Conservation (phyloP, 2,113 vertebrate species). For the Bucco capensis region DNA sequence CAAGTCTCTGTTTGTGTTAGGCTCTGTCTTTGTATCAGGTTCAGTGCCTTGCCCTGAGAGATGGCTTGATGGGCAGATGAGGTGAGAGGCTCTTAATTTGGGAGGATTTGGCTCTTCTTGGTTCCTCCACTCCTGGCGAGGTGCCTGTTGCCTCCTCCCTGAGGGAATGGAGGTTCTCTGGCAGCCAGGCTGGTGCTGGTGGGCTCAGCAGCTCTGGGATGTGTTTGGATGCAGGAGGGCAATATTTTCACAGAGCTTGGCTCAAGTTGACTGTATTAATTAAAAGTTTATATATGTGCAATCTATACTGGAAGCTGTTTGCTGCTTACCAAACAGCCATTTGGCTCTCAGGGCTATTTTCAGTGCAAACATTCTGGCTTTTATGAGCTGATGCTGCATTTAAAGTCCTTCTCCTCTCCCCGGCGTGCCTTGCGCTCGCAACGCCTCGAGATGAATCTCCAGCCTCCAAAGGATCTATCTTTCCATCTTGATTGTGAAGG, state of each 20-base stretch:
- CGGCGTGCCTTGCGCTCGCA: neutral
- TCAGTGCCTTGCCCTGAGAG: neutral
- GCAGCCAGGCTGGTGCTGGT: neutral
- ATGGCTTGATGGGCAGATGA: neutral
- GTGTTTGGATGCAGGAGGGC: neutral
- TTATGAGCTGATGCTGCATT: neutral
- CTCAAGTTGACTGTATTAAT: neutral
- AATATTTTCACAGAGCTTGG: neutral
- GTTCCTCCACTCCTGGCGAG: neutral
- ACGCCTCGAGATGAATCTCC: neutral
- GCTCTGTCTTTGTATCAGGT: neutral
- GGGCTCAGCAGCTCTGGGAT: neutral
- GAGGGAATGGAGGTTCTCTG: neutral
- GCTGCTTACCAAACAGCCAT: neutral
- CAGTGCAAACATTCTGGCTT: neutral
- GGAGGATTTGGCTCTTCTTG: fast-evolving
- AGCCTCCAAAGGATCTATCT: conserved; percentile 14
- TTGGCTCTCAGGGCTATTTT: neutral
- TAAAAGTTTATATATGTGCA: neutral
- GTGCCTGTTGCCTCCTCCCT: neutral
- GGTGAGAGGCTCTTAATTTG: neutral
- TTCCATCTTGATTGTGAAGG: conserved; percentile 42
- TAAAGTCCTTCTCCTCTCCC: neutral
- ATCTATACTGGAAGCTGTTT: neutral
- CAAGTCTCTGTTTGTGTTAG: neutral